Base-by-base conservation (phyloP, 2,113 vertebrate species). In the Syngnathus typhle region DNA sequence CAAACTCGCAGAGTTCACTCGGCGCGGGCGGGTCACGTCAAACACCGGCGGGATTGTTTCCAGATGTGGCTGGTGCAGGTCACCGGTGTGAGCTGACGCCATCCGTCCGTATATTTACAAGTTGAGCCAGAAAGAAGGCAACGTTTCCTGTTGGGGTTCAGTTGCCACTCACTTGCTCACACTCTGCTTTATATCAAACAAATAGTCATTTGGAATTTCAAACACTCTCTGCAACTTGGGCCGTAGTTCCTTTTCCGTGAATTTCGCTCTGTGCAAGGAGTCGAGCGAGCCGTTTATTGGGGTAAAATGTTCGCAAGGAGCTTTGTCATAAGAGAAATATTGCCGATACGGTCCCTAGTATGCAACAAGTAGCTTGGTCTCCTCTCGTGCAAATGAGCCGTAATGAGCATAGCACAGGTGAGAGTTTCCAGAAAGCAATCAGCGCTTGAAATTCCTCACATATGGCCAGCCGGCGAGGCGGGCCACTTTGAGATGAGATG, bases 1-100 rank as follows among this genome's bases (percentile, higher is more conserved):
- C 91, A 92, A 91, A 91, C 88, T 85, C 93, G 71, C 72, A 72
- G 89, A 93, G 95, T 95, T 95, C 93, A 93, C 92, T 92, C 93
- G 91, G 94, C 90, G 93, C 93, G 89, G 88, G 92, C 92, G 89
- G 94, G 95, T 98, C 95, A 96, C 89, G 92, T 95, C 95, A 95
- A 87, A 96, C 93, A 86, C 82, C 91, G 88, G 84, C 87, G 82
- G 94, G 96, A 98, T 95, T 93, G 93, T 93, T 96, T 95, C 94
- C 95, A 98, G 95, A 95, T 93, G 93, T 90, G 92, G 90, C 91
- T 90, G 92, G 90, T 91, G 79, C 87, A 90, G 91, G 93, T 84
- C 87, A 68, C 32, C n/a, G 76, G 76, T 86, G 81, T 79, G 86
- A 84, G 80, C 75, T 84, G 81, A 82, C 52, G 82, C 70, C 41